Evolutionary conservation across 2,113 vertebrate species (phyloP).

Genomic region (Accipiter virgatus): DNA sequence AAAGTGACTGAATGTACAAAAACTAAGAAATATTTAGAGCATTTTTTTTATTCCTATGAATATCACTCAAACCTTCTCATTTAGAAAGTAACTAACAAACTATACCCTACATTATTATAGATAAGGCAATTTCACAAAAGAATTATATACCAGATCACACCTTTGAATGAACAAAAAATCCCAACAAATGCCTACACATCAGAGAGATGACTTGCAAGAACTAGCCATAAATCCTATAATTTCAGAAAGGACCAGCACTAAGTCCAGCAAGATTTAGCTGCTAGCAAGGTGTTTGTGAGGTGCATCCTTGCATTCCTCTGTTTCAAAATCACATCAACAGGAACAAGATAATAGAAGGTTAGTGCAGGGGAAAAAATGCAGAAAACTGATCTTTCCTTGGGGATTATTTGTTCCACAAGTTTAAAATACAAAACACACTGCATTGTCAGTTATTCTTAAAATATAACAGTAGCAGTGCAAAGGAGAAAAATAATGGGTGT

Average conservation of each 20-base stretch:
- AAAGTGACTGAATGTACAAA: not conserved
- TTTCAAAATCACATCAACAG: not conserved
- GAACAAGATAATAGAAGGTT: not conserved
- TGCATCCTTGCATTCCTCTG: not conserved
- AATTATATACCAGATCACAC: not conserved
- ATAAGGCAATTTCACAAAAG: not conserved
- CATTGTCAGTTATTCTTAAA: not conserved
- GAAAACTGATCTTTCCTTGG: not conserved
- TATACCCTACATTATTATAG: not conserved
- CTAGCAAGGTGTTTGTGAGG: not conserved
- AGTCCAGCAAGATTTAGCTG: not conserved
- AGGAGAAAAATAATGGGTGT: not conserved
- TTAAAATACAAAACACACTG: not conserved
- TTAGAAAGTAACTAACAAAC: not conserved
- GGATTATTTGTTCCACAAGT: not conserved
- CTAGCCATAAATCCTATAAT: not conserved
- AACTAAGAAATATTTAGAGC: not conserved
- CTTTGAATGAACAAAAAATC: not conserved
- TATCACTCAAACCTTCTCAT: not conserved
- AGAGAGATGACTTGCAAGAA: not conserved
- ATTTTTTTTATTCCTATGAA: not conserved
- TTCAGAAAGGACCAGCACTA: not conserved
- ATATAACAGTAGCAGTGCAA: not conserved
- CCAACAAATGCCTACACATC: not conserved
- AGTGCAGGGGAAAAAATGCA: not conserved